phyloP scores from a whole-genome alignment of 2,797 vertebrate species.

The Sardinella longiceps region DNA sequence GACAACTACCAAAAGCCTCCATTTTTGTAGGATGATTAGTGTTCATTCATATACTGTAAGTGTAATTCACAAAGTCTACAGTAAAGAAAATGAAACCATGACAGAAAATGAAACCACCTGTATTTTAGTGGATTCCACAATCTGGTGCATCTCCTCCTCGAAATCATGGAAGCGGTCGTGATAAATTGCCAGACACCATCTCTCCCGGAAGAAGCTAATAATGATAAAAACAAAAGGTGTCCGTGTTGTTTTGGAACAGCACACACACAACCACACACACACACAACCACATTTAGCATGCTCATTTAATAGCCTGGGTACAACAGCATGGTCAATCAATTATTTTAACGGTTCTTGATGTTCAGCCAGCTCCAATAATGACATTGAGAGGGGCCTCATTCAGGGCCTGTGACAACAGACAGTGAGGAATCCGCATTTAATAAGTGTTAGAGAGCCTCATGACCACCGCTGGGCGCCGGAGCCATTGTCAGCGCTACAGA shows the following conservation, averaged over 20 bases:
- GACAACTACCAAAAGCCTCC: background rate
- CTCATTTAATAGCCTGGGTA: slow-evolving; percentile 77
- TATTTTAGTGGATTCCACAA: slow-evolving; percentile 70
- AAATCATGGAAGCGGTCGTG: slow-evolving; percentile 93
- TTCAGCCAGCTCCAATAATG: slow-evolving; percentile 86
- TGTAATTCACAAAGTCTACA: too few relatives aligned
- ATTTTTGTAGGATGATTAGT: background rate
- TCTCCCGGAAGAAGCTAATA: slow-evolving; percentile 89
- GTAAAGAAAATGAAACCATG: background rate
- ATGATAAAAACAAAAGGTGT: slow-evolving; percentile 50
- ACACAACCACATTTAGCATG: slow-evolving; percentile 28
- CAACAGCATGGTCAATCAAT: slow-evolving; percentile 84
- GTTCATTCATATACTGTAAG: too few relatives aligned
- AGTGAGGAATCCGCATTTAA: slow-evolving; percentile 87
- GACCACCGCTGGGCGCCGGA: slow-evolving; percentile 74
- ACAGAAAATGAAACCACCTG: slow-evolving; percentile 58
- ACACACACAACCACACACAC: slow-evolving; percentile 30
- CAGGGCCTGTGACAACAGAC: slow-evolving; percentile 79
- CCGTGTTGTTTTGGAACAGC: background rate
- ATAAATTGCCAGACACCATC: slow-evolving; percentile 86
- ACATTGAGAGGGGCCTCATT: slow-evolving; percentile 89
- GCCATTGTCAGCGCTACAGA: slow-evolving; percentile 64
- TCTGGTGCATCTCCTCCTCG: slow-evolving; percentile 83
- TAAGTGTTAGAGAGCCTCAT: slow-evolving; percentile 85
- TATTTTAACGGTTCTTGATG: slow-evolving; percentile 86